phyloP scores from a whole-genome alignment of 64 coral and sea anemone genomes.

The Platygyra sinensis region DNA sequence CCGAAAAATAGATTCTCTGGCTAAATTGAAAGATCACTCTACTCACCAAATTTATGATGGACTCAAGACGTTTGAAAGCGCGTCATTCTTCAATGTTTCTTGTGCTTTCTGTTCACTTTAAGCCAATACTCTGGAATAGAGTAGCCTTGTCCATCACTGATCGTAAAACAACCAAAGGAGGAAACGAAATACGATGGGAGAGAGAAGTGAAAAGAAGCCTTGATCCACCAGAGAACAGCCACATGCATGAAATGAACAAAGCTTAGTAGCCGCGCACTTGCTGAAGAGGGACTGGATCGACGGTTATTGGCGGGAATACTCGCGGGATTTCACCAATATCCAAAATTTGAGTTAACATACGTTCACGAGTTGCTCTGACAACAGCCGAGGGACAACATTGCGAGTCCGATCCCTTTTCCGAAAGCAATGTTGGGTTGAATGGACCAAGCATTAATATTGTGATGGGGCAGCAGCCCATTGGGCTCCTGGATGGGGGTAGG shows the following conservation, averaged over 20 bases:
- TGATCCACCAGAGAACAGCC: neutral
- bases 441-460: too few species aligned
- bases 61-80: slow-evolving; percentile 71
- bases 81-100: slow-evolving; percentile 93
- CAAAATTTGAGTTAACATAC: too few species aligned
- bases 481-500: too few species aligned
- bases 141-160: slow-evolving; percentile 38
- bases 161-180: slow-evolving; percentile 2
- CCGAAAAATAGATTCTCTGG: too few species aligned
- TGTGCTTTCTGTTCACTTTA: slow-evolving; percentile 93
- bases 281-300: slow-evolving; percentile 3
- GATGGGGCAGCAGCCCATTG: too few species aligned
- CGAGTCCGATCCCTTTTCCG: too few species aligned
- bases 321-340: too few species aligned
- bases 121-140: slow-evolving; percentile 91
- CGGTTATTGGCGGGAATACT: neutral
- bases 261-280: neutral
- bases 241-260: slow-evolving; percentile 15
- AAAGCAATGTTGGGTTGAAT: too few species aligned
- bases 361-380: too few species aligned
- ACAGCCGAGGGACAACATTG: too few species aligned
- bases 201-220: neutral
- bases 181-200: neutral
- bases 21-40: too few species aligned
- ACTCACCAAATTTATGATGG: slow-evolving; percentile 72